A percentile compares a stretch with the other conserved stretches of the same genome.
Evolutionary conservation across 2,113 vertebrate genomes (phyloP).

Genomic region (Siniperca knerii): DNA sequence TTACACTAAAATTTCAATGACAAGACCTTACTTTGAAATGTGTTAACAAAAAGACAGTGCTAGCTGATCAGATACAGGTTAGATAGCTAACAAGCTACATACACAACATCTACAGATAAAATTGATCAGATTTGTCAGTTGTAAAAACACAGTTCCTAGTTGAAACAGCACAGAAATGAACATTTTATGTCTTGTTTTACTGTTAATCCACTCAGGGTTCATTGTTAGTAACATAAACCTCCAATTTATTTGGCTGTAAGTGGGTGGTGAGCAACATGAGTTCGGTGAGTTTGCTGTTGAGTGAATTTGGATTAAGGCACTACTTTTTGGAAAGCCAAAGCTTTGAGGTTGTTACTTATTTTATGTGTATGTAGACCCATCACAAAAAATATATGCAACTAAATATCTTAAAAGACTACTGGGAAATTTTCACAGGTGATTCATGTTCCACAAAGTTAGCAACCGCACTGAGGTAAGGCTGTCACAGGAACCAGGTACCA

Average conservation of each 20-base stretch:
- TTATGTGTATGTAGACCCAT: neutral
- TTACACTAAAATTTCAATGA: neutral
- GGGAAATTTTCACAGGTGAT: neutral
- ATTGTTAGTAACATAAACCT: neutral
- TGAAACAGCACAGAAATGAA: neutral
- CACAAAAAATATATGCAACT: too few relatives aligned
- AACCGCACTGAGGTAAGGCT: neutral
- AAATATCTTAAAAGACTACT: neutral
- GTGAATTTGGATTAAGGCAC: neutral
- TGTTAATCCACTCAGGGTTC: neutral
- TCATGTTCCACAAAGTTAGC: neutral
- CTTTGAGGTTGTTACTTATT: neutral
- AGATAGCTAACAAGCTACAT: neutral
- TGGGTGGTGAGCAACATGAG: too few relatives aligned
- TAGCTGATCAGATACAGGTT: neutral
- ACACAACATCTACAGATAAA: too few relatives aligned
- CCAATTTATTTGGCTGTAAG: neutral
- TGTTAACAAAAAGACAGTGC: neutral
- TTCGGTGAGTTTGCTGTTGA: neutral
- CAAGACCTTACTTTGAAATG: neutral
- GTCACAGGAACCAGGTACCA: neutral
- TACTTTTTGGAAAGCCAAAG: neutral
- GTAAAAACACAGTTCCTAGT: too few relatives aligned
- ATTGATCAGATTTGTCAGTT: too few relatives aligned
- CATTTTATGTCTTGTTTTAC: too few relatives aligned